Percentiles rank a stretch among this genome's conserved stretches.
These are phyloP conservation scores for Gnathonemus echidnorhynchus DNA, from an alignment of 2,113 vertebrate species.

Conservation along the genomic window DNA sequence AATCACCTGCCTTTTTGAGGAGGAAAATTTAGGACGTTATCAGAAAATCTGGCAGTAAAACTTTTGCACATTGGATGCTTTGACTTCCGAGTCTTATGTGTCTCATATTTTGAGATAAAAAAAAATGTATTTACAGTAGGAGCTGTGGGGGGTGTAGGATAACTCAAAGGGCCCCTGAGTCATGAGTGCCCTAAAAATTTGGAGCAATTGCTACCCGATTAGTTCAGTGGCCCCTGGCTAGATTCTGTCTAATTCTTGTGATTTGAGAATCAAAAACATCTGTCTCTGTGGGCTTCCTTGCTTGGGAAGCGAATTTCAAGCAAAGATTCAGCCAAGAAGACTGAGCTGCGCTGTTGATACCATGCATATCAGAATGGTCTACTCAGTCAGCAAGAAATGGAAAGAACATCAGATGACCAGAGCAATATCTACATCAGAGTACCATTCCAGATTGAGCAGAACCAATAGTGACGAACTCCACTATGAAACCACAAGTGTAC, in stretches of 20 bases:
- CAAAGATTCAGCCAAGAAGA: background rate
- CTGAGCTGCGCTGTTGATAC: too few species aligned
- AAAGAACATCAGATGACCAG: background rate
- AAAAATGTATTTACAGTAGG: background rate
- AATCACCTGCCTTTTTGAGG: background rate
- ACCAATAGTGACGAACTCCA: background rate
- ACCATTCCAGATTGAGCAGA: background rate
- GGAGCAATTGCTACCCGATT: background rate
- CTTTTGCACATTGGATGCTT: background rate
- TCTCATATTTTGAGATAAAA: background rate
- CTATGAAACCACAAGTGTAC: background rate
- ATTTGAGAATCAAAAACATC: background rate
- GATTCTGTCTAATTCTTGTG: background rate
- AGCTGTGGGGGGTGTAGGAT: background rate
- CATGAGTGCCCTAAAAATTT: background rate
- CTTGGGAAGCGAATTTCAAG: background rate
- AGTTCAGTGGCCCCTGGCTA: background rate
- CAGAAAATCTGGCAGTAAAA: background rate
- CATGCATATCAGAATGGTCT: background rate
- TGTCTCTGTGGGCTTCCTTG: background rate
- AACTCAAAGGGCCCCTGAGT: background rate
- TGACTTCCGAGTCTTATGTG: background rate
- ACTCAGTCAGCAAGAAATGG: background rate
- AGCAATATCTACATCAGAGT: background rate
- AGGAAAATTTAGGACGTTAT: constrained; percentile 18